Evolutionary conservation across 2,113 vertebrate species (phyloP), one percentile per base, ranked within the genome.

Genomic region (Neolamprologus kungweensis): DNA sequence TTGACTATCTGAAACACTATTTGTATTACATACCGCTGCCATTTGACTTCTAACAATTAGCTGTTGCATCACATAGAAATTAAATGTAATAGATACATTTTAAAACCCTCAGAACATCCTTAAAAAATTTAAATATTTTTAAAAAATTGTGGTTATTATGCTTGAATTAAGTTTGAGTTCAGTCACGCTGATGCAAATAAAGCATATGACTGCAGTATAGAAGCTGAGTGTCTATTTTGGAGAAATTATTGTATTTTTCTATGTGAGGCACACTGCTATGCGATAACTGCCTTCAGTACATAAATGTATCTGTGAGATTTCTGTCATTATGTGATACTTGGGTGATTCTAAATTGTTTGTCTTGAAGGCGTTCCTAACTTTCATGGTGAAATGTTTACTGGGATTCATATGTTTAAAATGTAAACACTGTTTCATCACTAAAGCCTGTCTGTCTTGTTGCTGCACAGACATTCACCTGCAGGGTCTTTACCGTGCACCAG

Each of bases 371-470:
- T 87, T 28, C 54, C 31, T 79, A 81, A 42, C 4, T 2, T 81
- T 14, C 31, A 65, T 87, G 71, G 17, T 91, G 65, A 75, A 81
- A 79, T 57, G 53, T 91, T 88, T 79, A 82, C 85, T 88, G 10
- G 4, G 37, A 45, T 84, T 28, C 28, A 63, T 17, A 71, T 84
- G 37, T 58, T 84, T 73, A n/a, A 85, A 26, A 85, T 68, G 19
- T 53, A 75, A 73, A 81, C 12, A 33, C 6, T 79, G 50, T 45
- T 80, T 47, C 65, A 63, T 83, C 33, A 85, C 35, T 81, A 26
- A 85, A 45, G 63, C 31, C 4, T 2, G 23, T 78, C 47, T 58
- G 7, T 33, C 55, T 21, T 60, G 10, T 65, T 80, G 83, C 47
- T 42, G 19, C 23, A 75, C 10, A 73, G 63, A 79, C 37, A 85